Evolutionary conservation across 2,888 invertebrate genomes (phyloP).

Genomic region (Pollenia amentaria): DNA sequence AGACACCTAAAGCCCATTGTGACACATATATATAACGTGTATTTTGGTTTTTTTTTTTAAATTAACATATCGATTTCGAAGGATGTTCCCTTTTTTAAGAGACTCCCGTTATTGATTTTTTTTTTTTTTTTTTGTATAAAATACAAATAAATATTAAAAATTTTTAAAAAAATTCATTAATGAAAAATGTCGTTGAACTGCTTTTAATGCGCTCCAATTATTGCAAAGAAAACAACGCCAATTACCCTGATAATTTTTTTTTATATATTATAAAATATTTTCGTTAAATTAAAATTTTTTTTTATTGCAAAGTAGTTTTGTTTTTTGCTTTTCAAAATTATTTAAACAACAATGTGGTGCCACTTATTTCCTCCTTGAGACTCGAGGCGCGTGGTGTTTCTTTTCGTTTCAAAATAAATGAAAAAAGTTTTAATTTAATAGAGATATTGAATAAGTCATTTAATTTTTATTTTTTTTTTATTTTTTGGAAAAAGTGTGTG

Average conservation of each 20-base stretch:
- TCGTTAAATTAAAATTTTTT: conserved; percentile 14
- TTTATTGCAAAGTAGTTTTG: conserved; percentile 31
- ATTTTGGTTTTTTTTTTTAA: no score
- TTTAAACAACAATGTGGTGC: conserved; percentile 18
- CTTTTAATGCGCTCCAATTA: conserved; percentile 55
- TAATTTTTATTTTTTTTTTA: conserved; percentile 20
- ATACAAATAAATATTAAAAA: conserved; percentile 1
- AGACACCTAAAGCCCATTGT: no score
- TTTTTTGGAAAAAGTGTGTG: conserved; percentile 21
- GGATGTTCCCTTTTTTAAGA: no score
- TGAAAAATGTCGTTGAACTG: conserved; percentile 69
- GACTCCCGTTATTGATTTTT: no score
- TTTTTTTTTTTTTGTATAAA: no score
- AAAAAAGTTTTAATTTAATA: conserved; percentile 11
- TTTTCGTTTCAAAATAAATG: conserved; percentile 9
- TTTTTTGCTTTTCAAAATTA: conserved; percentile 8
- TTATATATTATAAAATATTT: conserved; percentile 37
- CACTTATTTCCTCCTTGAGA: conserved; percentile 71
- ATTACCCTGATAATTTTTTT: conserved; percentile 6
- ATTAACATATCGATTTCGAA: no score
- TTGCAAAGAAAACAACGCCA: conserved; percentile 46
- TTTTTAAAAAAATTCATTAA: conserved; percentile 10
- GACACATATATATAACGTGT: no score
- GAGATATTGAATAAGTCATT: conserved; percentile 38
- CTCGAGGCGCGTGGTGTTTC: conserved; percentile 64